Percentiles rank a stretch among this genome's conserved stretches.
These are phyloP conservation scores for Brienomyrus brachyistius DNA, from an alignment of 2,113 vertebrate genomes.

Conservation along the genomic window DNA sequence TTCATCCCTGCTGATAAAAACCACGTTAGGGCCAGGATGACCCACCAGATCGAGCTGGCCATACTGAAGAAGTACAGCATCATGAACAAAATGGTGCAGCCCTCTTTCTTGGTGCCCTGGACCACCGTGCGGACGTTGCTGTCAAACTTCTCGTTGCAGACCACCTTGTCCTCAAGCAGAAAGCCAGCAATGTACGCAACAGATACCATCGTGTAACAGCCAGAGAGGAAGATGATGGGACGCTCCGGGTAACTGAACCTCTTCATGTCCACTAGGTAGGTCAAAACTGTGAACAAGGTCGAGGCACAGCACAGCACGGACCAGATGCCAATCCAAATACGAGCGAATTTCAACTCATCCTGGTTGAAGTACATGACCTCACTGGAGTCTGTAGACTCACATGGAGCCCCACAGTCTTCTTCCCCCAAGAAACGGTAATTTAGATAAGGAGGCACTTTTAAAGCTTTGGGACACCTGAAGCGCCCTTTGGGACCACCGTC, in stretches of 20 bases:
- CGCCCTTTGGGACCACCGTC: conserved; percentile 38
- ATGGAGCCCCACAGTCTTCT: conserved; percentile 74
- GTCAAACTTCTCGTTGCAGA: conserved; percentile 70
- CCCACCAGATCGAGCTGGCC: conserved; percentile 84
- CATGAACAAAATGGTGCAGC: conserved; percentile 97
- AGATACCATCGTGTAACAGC: conserved; percentile 73
- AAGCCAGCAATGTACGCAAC: conserved; percentile 77
- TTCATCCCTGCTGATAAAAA: conserved; percentile 85
- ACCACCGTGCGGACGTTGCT: conserved; percentile 71
- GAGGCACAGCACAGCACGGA: conserved; percentile 76
- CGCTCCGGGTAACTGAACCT: conserved; percentile 76
- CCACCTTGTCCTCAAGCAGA: conserved; percentile 71
- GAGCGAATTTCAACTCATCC: conserved; percentile 71
- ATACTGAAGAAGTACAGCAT: conserved; percentile 90
- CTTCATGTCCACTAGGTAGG: conserved; percentile 78
- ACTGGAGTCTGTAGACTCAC: conserved; percentile 62
- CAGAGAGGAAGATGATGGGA: conserved; percentile 77
- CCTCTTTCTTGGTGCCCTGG: conserved; percentile 79
- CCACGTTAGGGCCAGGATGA: conserved; percentile 76
- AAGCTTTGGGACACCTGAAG: conserved; percentile 67
- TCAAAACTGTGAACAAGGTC: conserved; percentile 76
- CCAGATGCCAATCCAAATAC: conserved; percentile 80
- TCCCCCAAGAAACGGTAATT: conserved; percentile 76
- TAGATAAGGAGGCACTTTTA: conserved; percentile 71
- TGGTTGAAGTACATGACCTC: conserved; percentile 75